Base-by-base conservation (phyloP, 2,888 invertebrate species). In the Dusona sp. region DNA sequence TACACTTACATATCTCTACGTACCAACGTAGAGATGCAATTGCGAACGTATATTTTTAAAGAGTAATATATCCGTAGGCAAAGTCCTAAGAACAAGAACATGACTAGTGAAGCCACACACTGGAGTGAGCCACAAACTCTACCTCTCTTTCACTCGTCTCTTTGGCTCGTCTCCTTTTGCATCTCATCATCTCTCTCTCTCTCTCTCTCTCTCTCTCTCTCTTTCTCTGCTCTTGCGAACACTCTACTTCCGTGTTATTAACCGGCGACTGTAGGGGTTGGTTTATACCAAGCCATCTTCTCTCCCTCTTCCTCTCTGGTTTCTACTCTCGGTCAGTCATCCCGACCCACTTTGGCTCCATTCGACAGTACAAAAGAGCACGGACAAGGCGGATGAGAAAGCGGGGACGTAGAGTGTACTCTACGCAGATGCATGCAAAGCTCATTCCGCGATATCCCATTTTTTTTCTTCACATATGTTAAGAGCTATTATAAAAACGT, bases 291-390 rank as follows among this genome's bases (percentile, higher is more conserved):
- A 80, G 70, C 77, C 61, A 61, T 61, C 29, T 29, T 2, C 29
- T 25, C 29, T 29, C 61, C 16, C 29, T 61, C 13, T 61, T 61
- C 29, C 22, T 77, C 65, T 11, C 33, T 65, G 51, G 70, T 45
- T 78, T 81, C 73, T 78, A 68, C 67, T 38, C 85, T 81, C 85
- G 85, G 85, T 81, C 85, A 85, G 85, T 85, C 85, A 85, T 85
- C 85, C 81, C 85, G 85, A 79, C 81, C 81, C 78, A 85, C 81
- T 85, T 85, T 85, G 68, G 73, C 78, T 54, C 25, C 78, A 68
- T 82, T 85, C 85, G 85, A 85, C 85, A 85, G 78, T 81, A 85
- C 85, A 74, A 85, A 82, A 82, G 54, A 79, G 78, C 79, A 65
- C 38, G 64, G 74, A 61, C 61, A 61, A 25, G 61, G 61, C 36